These are phyloP conservation scores for Crotalus horridus DNA, from an alignment of 2,113 vertebrate species.

Conservation along the genomic window DNA sequence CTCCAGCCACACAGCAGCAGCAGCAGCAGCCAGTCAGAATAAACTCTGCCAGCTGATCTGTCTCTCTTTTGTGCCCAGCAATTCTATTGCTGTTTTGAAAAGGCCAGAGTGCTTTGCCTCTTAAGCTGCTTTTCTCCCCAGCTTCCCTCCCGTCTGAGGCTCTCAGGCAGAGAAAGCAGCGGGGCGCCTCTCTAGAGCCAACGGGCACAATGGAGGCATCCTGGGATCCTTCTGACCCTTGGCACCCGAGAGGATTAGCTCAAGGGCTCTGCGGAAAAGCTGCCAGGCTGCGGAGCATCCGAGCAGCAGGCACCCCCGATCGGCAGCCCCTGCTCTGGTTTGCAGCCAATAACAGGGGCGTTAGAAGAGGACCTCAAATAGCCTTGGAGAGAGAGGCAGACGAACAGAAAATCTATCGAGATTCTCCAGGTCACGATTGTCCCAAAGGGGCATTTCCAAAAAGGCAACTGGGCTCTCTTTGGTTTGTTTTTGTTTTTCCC, in stretches of 20 bases:
- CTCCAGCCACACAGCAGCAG: no score
- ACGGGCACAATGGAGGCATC: neutral
- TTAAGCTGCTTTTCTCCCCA: neutral
- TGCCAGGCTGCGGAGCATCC: neutral
- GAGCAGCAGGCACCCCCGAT: neutral
- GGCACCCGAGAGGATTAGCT: neutral
- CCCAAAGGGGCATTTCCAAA: no score
- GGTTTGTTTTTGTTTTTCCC: no score
- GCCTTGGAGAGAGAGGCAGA: neutral
- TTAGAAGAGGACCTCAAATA: neutral
- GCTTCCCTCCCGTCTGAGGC: neutral
- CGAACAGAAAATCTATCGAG: rapidly evolving
- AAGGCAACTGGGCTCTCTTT: no score
- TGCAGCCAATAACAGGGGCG: neutral
- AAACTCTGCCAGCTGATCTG: neutral
- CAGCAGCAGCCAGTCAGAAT: no score
- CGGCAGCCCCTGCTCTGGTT: neutral
- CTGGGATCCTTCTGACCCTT: neutral
- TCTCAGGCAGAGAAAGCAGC: no score
- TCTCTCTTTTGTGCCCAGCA: neutral
- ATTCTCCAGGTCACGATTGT: no score
- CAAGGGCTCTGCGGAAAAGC: no score
- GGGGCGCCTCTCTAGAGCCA: neutral
- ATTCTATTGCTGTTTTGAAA: no score
- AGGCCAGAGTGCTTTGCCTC: rapidly evolving